Conservation (phyloP, 2,888 invertebrate species). For the Unio pictorum region DNA sequence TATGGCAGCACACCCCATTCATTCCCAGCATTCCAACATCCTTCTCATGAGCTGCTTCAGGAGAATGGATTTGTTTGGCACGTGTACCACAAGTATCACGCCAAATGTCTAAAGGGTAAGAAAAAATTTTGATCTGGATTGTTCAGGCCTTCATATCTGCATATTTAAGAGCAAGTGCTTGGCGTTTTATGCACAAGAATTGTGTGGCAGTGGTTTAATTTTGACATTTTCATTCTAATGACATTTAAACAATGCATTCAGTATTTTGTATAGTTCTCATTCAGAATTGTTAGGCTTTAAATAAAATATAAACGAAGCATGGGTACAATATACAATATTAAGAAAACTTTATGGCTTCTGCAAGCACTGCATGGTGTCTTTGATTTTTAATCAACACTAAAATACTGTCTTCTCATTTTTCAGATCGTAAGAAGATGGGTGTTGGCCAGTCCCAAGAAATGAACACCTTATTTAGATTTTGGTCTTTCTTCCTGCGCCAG, state of each 20-base stretch:
- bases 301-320: too few relatives aligned
- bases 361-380: too few relatives aligned
- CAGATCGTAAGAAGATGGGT: conserved; percentile 93
- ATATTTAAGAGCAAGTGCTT: neutral
- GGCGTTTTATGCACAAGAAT: too few relatives aligned
- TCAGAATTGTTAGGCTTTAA: too few relatives aligned
- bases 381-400: too few relatives aligned
- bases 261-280: too few relatives aligned
- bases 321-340: too few relatives aligned
- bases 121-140: neutral
- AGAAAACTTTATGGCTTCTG: too few relatives aligned
- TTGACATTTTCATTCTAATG: too few relatives aligned
- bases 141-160: neutral
- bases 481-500: conserved; percentile 99
- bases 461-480: conserved; percentile 99
- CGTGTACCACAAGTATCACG: conserved; percentile 96
- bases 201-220: too few relatives aligned
- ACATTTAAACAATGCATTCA: too few relatives aligned
- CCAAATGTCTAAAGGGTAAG: conserved; percentile 90
- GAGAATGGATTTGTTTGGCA: conserved; percentile 99
- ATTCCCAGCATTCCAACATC: conserved; percentile 94
- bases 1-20: conserved; percentile 87
- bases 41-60: conserved; percentile 92
- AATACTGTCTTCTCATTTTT: conserved; percentile 49
- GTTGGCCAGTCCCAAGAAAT: conserved; percentile 97